Evolutionary conservation across 2,888 invertebrate species (phyloP).

Genomic region (Heliothis peltigera): DNA sequence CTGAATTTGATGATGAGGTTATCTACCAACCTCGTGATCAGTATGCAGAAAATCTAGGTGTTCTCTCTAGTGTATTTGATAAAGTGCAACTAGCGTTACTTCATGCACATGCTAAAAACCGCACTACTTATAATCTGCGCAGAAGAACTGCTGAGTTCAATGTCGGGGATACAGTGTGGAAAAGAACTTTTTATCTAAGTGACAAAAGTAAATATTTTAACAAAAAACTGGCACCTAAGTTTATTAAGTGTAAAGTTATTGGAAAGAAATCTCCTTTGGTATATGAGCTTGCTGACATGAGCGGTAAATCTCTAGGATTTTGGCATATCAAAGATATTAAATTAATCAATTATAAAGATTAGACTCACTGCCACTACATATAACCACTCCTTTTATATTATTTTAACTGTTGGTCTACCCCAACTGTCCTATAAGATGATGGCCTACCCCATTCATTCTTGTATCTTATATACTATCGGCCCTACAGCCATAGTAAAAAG

Average conservation of each 20-base stretch:
- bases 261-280: background rate
- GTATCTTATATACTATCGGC: background rate
- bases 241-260: slow-evolving; percentile 1
- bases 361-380: background rate
- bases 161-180: too few species aligned
- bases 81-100: too few species aligned
- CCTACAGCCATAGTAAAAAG: background rate
- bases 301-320: background rate
- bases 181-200: background rate
- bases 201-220: background rate
- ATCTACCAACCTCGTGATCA: too few species aligned
- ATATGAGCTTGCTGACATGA: background rate
- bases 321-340: slow-evolving; percentile 1
- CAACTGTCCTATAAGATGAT: background rate
- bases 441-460: background rate
- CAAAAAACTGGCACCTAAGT: background rate
- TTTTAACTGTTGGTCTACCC: background rate
- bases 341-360: background rate
- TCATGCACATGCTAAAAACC: too few species aligned
- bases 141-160: too few species aligned
- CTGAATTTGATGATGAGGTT: too few species aligned
- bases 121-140: too few species aligned
- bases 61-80: too few species aligned
- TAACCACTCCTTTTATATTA: background rate
- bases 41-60: too few species aligned